Conservation (phyloP, 1,140 invertebrate species). For the Arctopsyche grandis region DNA sequence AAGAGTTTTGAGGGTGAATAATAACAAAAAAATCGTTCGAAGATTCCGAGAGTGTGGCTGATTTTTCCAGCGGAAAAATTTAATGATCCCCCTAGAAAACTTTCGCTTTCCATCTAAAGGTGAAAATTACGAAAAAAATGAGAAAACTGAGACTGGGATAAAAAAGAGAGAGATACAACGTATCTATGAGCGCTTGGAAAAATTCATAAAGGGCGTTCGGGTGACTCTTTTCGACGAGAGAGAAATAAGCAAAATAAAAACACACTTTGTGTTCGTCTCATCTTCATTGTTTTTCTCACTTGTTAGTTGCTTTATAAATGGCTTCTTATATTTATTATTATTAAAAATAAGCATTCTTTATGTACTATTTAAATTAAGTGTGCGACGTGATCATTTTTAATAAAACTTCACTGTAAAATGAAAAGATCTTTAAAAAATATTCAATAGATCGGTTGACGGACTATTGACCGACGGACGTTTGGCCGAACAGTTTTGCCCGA, state of each 20-base stretch:
- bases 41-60: slow-evolving; percentile 42
- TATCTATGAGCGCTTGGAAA: background rate
- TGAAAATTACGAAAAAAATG: slow-evolving; percentile 32
- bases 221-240: background rate
- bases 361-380: too few relatives aligned
- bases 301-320: background rate
- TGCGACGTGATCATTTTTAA: too few relatives aligned
- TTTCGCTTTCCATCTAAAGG: slow-evolving; percentile 36
- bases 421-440: too few relatives aligned
- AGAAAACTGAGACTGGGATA: background rate
- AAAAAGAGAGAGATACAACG: background rate
- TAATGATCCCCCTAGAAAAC: slow-evolving; percentile 41
- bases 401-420: too few relatives aligned
- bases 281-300: background rate
- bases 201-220: slow-evolving; percentile 3
- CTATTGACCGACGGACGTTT: too few relatives aligned
- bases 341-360: too few relatives aligned
- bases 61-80: slow-evolving; percentile 46
- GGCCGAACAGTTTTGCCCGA: too few relatives aligned
- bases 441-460: too few relatives aligned
- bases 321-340: too few relatives aligned
- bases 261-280: background rate
- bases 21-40: slow-evolving; percentile 27
- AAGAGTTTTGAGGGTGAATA: slow-evolving; percentile 1
- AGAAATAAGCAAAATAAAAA: background rate